Evolutionary conservation across 2,113 vertebrate species (phyloP).

Genomic region (Lepidothrix coronata): DNA sequence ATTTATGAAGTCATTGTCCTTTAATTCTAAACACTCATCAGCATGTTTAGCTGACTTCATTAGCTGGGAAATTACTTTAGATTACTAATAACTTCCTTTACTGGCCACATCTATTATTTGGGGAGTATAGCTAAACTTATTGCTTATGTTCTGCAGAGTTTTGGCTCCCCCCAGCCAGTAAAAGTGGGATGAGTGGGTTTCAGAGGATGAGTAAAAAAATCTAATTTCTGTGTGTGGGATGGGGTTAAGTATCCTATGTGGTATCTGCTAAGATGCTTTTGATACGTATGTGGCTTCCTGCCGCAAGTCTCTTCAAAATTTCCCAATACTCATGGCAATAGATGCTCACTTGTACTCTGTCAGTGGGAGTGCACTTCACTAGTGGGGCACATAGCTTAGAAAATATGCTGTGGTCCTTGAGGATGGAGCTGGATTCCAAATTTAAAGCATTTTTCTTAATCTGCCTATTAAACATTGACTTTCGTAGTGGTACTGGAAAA

Average conservation of each 20-base stretch:
- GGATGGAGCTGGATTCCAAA: neutral
- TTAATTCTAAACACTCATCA: neutral
- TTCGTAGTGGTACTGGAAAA: neutral
- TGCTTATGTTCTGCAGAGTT: neutral
- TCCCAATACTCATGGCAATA: neutral
- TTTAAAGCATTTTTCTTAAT: neutral
- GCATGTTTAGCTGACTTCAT: neutral
- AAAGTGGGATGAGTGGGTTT: neutral
- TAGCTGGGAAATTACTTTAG: neutral
- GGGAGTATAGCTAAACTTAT: neutral
- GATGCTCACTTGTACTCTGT: neutral
- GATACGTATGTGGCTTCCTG: neutral
- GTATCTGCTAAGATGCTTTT: neutral
- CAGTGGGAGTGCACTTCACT: neutral
- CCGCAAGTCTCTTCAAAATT: neutral
- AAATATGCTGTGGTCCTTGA: neutral
- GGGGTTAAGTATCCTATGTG: neutral
- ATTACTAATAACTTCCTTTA: neutral
- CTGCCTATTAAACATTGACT: neutral
- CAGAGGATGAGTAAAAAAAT: neutral
- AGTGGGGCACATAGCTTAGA: neutral
- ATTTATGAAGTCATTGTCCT: neutral
- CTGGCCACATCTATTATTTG: neutral
- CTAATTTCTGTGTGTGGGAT: neutral
- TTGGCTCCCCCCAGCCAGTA: neutral